A percentile compares a stretch with the other conserved stretches of the same genome.
phyloP scores from a whole-genome alignment of 2,888 invertebrate species.

The Morpho helenor region DNA sequence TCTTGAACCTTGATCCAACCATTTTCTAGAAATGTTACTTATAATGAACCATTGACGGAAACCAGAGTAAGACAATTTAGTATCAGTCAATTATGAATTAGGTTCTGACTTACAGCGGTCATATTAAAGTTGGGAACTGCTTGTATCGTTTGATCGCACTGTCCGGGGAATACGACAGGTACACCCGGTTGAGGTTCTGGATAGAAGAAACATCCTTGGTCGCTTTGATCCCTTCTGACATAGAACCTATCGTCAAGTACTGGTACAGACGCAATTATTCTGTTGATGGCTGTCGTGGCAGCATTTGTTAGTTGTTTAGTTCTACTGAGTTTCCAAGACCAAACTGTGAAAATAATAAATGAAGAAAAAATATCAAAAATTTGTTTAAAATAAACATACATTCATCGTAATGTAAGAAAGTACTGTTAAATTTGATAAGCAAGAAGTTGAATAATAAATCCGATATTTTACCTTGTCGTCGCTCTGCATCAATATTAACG shows the following conservation, averaged over 20 bases:
- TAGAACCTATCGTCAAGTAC: conserved; percentile 45
- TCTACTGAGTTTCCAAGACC: conserved; percentile 33
- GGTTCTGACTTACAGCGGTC: conserved; percentile 38
- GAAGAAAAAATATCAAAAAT: no score
- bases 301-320: conserved; percentile 31
- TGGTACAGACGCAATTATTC: conserved; percentile 32
- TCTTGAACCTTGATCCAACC: no score
- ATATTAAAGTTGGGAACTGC: conserved; percentile 48
- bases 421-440: no score
- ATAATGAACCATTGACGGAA: no score
- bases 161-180: conserved; percentile 50
- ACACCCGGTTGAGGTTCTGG: conserved; percentile 48
- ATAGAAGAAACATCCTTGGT: conserved; percentile 52
- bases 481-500: conserved; percentile 44
- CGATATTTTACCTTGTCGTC: conserved; percentile 41
- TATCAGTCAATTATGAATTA: no score
- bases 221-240: conserved; percentile 35
- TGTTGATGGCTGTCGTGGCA: conserved; percentile 36
- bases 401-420: no score
- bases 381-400: no score
- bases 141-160: conserved; percentile 48
- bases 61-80: no score
- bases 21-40: no score
- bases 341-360: conserved; percentile 4
- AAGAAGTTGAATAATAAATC: no score